These are phyloP conservation scores for Phylloscopus trochiloides DNA, from an alignment of 2,113 vertebrate genomes.

Conservation along the genomic window DNA sequence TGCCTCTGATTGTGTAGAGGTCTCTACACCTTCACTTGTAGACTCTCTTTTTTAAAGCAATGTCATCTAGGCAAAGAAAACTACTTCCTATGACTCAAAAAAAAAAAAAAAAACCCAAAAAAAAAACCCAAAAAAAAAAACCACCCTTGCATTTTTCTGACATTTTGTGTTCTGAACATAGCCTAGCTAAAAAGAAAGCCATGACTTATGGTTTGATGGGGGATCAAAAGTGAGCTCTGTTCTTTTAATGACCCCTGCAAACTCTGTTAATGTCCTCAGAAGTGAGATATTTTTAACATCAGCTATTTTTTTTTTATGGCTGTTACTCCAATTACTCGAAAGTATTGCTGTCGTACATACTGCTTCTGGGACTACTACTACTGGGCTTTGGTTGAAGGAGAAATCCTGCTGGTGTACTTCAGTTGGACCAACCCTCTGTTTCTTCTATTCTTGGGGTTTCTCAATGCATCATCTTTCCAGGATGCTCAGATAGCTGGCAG, in stretches of 20 bases:
- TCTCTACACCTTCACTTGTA: neutral
- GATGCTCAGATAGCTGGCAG: neutral
- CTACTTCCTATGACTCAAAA: neutral
- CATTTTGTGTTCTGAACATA: neutral
- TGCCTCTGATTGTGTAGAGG: neutral
- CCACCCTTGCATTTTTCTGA: neutral
- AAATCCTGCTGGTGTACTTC: neutral
- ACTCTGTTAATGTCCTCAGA: neutral
- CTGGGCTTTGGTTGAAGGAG: neutral
- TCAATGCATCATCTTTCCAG: neutral
- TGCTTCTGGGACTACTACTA: neutral
- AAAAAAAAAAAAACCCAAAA: neutral
- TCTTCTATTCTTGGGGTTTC: neutral
- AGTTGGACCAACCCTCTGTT: neutral
- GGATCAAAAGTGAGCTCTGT: neutral
- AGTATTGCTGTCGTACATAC: neutral
- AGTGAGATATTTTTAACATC: neutral
- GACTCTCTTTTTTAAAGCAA: neutral
- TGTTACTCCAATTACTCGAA: neutral
- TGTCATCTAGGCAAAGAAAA: neutral
- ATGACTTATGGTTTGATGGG: neutral
- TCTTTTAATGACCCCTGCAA: fast-evolving
- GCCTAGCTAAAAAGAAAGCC: neutral
- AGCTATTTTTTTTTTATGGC: neutral
- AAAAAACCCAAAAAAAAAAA: too few relatives aligned